Base-by-base conservation (phyloP, 2,113 vertebrate species). In the Triplophysa dalaica region DNA sequence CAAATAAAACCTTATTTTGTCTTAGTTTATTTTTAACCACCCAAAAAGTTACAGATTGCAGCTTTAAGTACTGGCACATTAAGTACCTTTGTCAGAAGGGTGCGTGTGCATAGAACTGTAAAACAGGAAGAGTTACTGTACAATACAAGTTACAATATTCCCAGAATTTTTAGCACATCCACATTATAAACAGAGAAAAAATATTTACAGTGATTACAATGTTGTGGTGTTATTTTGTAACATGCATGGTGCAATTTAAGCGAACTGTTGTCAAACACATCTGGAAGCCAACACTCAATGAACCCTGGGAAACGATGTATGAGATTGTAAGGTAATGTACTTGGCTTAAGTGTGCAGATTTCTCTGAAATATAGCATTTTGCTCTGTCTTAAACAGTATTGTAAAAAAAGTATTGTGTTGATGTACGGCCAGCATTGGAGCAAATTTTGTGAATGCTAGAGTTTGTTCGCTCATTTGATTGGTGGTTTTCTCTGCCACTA, bases 391-490 rank as follows among this genome's bases (percentile, higher is more conserved):
- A 61, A 11, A 19, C 22, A n/a, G 50, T 60, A 17, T 22, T 75
- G 43, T 62, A 24, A 33, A 41, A 24, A 43, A 62, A 75, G 21
- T n/a, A 17, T 58, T 17, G n/a, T 68, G 41, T 17, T 61, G 52
- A 78, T 81, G 61, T 77, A 54, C 66, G 21, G 26, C 85, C 80
- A 84, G 69, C 70, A 74, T 64, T 56, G 72, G 41, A 81, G 22
- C 29, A 58, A 7, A 43, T 22, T 82, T 77, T 77, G 61, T 84
- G 60, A 22, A 79, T 75, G 52, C 45, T 63, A 72, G 24, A 11
- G 16, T 81, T 43, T 33, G 70, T 56, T 56, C 5, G 66, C 58
- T 45, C 4, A 14, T 81, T 78, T 72, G 52, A 60, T n/a, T n/a
- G 26, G 69, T 33, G 33, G 75, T 16, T 19, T 60, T 65, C 69